These are phyloP conservation scores for Benitochromis conjunctus DNA, from an alignment of 2,113 vertebrate genomes.

Conservation along the genomic window DNA sequence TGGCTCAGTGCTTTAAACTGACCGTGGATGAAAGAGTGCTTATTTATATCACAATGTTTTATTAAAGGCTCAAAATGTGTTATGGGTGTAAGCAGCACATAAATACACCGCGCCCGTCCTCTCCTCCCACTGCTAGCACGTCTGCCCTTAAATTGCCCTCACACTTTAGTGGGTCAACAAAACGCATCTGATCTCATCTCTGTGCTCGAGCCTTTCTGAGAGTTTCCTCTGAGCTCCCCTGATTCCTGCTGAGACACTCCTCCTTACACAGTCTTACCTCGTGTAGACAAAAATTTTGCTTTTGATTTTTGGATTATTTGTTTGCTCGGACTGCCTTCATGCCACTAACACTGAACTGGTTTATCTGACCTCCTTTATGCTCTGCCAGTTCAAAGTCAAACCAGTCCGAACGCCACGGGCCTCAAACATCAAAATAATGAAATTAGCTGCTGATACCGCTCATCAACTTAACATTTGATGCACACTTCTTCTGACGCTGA, in stretches of 20 bases:
- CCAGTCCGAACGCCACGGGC: not conserved
- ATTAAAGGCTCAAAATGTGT: not conserved
- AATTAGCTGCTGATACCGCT: not conserved
- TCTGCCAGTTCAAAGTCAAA: not conserved
- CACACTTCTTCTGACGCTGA: not conserved
- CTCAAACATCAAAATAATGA: not conserved
- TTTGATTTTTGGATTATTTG: not conserved
- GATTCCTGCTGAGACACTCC: not conserved
- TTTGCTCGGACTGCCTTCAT: not conserved
- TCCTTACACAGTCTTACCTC: not conserved
- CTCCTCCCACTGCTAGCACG: not conserved
- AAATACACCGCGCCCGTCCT: not conserved
- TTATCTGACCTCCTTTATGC: not conserved
- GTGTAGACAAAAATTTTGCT: not conserved
- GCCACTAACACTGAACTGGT: not conserved
- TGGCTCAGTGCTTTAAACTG: not conserved
- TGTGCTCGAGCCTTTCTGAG: not conserved
- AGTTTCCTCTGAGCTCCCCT: not conserved
- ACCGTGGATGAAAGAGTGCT: not conserved
- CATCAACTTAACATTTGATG: not conserved
- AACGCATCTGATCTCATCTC: not conserved
- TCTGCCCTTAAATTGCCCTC: not conserved
- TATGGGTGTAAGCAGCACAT: not conserved
- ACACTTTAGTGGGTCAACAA: not conserved
- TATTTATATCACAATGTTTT: not conserved